Evolutionary conservation across 2,888 invertebrate species (phyloP), one percentile per base, ranked within the genome.

Genomic region (Cheilosia variabilis): DNA sequence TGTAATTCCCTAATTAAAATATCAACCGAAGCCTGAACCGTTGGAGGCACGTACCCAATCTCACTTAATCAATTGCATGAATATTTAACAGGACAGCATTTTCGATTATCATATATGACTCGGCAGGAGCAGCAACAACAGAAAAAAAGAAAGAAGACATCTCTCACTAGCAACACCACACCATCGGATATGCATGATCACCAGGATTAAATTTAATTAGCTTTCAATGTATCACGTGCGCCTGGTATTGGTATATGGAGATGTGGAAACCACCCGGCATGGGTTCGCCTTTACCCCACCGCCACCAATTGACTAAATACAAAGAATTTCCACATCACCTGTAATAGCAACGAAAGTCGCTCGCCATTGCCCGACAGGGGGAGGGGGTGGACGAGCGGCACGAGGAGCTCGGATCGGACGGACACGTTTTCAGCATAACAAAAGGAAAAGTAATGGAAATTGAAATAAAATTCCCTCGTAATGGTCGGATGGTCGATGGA

Each of bases 201-300:
- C 79, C 62, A 69, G 77, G 87, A 87, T 88, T 87, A 88, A 87
- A 88, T 87, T 88, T 88, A 88, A 88, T 88, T 88, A 88, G 87
- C 87, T 88, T 88, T 78, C 87, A 87, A 88, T 87, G 87, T 87
- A 75, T 87, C 88, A 88, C 88, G 88, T 88, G 81, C 71, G 69
- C 52, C 27, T 53, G 37, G 68, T 31, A 34, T 66, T 53, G 37
- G 68, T 31, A 27, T 66, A 34, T 66, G 79, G 68, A 50, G 69
- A 31, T 31, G 27, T 7, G 41, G 50, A 55, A 43, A 27, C 15
- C 63, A 34, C 1, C 10, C 13, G 22, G 13, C 57, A 10, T 65
- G 57, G 62, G 9, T 55, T 47, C 22, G 27, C 41, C 68, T 37
- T 45, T 19, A 7, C 57, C 50, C 65, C 34, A 65, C 41, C 71